Conservation (phyloP, 2,888 invertebrate genomes). For the Blomia tropicalis region DNA sequence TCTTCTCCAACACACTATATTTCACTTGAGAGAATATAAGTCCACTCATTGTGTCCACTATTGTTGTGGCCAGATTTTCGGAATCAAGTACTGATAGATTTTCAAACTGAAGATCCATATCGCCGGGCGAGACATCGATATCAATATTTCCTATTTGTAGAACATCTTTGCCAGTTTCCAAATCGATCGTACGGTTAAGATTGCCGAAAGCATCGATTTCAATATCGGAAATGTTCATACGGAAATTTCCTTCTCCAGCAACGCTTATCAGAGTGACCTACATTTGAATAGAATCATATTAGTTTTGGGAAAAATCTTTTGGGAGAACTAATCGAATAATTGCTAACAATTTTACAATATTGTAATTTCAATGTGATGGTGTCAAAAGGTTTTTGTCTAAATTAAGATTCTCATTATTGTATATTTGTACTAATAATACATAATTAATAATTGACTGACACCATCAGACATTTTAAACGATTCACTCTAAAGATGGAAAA, state of each 20-base stretch:
- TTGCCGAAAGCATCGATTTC: conserved; percentile 51
- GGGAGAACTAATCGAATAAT: neutral
- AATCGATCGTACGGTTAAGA: conserved; percentile 54
- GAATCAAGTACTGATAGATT: conserved; percentile 49
- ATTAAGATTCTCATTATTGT: too few species aligned
- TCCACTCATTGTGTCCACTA: conserved; percentile 60
- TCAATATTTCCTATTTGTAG: conserved; percentile 58
- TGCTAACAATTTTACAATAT: neutral
- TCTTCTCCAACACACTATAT: conserved; percentile 54
- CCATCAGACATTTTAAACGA: too few species aligned
- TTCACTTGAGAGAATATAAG: conserved; percentile 72
- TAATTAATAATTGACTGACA: too few species aligned
- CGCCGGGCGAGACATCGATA: conserved; percentile 58
- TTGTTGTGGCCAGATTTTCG: conserved; percentile 43
- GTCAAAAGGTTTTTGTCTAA: too few species aligned
- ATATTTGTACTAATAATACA: too few species aligned
- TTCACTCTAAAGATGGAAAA: too few species aligned
- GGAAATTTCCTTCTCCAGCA: conserved; percentile 54
- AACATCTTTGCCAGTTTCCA: conserved; percentile 55
- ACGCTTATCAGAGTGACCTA: conserved; percentile 51
- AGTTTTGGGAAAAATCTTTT: too few species aligned
- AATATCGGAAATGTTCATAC: conserved; percentile 54
- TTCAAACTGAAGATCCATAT: conserved; percentile 62
- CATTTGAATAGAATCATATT: too few species aligned
- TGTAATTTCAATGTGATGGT: neutral